A percentile compares a stretch with the other conserved stretches of the same genome.
Evolutionary conservation across 1,140 invertebrate genomes (phyloP).

Genomic region (Eumeta japonica): DNA sequence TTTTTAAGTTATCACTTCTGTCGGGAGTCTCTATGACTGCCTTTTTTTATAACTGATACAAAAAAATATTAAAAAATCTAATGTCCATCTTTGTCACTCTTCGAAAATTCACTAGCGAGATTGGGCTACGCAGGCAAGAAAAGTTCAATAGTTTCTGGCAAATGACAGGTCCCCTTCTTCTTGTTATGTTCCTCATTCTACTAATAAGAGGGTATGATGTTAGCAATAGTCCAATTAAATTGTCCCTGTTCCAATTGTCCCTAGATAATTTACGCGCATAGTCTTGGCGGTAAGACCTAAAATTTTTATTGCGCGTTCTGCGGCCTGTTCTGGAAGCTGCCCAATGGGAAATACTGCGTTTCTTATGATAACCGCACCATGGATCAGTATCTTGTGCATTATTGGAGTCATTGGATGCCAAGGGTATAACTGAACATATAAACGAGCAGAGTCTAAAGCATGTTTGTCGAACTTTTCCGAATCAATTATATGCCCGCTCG

Average conservation of each 20-base stretch:
- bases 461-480: slow-evolving; percentile 13
- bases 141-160: not conserved
- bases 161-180: not conserved
- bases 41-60: too few relatives aligned
- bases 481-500: slow-evolving; percentile 14
- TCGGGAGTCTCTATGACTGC: too few relatives aligned
- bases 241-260: slow-evolving; percentile 12
- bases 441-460: slow-evolving; percentile 14
- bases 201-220: not conserved
- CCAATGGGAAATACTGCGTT: slow-evolving; percentile 17
- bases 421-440: too few relatives aligned
- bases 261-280: slow-evolving; percentile 17
- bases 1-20: too few relatives aligned
- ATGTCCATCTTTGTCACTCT: too few relatives aligned
- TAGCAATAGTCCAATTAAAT: slow-evolving; percentile 14
- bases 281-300: slow-evolving; percentile 11
- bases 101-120: too few relatives aligned
- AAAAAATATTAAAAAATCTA: too few relatives aligned
- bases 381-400: slow-evolving; percentile 27
- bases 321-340: not conserved
- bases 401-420: slow-evolving; percentile 26
- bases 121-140: not conserved
- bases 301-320: slow-evolving; percentile 17
- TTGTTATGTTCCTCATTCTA: not conserved
- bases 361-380: too few relatives aligned